phyloP scores from a whole-genome alignment of 2,113 vertebrate species.

The Lophochroa leadbeateri region DNA sequence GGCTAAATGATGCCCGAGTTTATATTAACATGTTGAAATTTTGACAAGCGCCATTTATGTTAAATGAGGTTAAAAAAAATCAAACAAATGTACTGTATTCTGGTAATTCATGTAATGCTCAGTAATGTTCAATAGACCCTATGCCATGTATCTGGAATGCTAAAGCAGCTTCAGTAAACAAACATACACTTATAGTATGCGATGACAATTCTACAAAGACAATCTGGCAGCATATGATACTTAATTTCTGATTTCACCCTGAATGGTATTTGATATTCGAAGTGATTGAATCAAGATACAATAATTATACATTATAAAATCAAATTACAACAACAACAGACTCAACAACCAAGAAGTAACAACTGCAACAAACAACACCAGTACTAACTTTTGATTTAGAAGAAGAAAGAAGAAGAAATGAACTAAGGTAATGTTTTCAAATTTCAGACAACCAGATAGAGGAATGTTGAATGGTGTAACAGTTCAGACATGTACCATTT shows the following conservation, averaged over 20 bases:
- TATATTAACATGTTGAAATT: not conserved
- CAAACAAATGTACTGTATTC: not conserved
- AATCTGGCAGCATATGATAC: not conserved
- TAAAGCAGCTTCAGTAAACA: not conserved
- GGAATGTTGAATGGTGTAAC: not conserved
- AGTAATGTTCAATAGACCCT: not conserved
- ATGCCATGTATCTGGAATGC: rapidly evolving
- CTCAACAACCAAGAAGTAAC: not conserved
- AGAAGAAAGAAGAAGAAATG: not conserved
- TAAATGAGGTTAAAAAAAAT: not conserved
- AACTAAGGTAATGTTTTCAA: not conserved
- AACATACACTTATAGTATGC: not conserved
- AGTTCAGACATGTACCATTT: not conserved
- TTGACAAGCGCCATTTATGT: not conserved
- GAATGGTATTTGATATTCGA: not conserved
- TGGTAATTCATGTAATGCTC: not conserved
- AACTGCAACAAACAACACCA: not conserved
- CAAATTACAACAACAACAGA: not conserved
- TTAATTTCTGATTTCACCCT: not conserved
- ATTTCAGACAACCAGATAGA: not conserved
- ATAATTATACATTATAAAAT: not conserved
- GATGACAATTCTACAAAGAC: not conserved
- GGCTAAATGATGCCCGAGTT: not conserved
- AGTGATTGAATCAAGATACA: not conserved
- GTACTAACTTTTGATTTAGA: not conserved